These are phyloP conservation scores for Drosophila paulistorum DNA, from an alignment of 1,140 invertebrate species.

Conservation along the genomic window DNA sequence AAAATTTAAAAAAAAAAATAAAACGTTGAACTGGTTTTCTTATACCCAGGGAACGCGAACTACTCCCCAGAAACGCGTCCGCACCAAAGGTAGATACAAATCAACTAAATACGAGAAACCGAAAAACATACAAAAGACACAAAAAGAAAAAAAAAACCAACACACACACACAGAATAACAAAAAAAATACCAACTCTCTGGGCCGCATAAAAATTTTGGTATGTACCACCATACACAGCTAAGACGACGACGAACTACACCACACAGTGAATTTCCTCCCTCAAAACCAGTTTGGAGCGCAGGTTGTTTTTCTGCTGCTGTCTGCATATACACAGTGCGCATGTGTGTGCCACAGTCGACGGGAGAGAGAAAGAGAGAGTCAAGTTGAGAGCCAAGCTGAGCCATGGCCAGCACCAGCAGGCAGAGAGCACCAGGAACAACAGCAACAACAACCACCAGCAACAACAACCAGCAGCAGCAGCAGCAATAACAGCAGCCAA, in stretches of 20 bases:
- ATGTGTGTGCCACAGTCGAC: conserved; percentile 25
- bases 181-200: conserved; percentile 55
- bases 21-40: conserved; percentile 61
- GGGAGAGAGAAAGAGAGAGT: conserved; percentile 34
- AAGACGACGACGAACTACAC: conserved; percentile 14
- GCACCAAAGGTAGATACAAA: conserved; percentile 81
- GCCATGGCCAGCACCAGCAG: conserved; percentile 51
- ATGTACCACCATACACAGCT: conserved; percentile 51
- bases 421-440: conserved; percentile 10
- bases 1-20: conserved; percentile 45
- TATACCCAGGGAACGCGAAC: conserved; percentile 52
- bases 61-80: conserved; percentile 70
- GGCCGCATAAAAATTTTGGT: conserved; percentile 54
- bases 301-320: conserved; percentile 39
- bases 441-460: no score
- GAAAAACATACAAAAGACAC: conserved; percentile 10
- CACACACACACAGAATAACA: not conserved
- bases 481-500: conserved; percentile 23
- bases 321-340: conserved; percentile 48
- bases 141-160: conserved; percentile 29
- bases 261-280: conserved; percentile 63
- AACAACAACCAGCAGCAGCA: conserved; percentile 11
- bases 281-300: conserved; percentile 77
- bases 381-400: not conserved
- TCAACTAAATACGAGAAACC: conserved; percentile 45